These are phyloP conservation scores for Drosophila kanekoi DNA, from an alignment of 2,888 invertebrate genomes.

Conservation along the genomic window DNA sequence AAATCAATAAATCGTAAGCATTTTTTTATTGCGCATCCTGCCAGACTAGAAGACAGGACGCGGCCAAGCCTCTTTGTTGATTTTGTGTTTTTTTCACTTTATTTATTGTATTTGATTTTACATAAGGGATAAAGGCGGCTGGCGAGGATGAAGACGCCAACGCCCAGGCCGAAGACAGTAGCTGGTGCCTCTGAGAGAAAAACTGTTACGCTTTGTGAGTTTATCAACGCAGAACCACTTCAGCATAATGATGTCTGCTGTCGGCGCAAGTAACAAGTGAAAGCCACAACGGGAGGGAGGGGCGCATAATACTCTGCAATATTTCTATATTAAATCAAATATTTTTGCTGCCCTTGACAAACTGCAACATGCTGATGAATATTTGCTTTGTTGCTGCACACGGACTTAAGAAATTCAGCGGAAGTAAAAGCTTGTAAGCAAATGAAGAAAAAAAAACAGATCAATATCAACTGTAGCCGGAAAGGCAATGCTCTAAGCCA, in stretches of 20 bases:
- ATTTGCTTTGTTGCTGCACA: conserved; percentile 21
- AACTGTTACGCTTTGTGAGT: conserved; percentile 68
- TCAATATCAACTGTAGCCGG: conserved; percentile 1
- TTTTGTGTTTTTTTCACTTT: conserved; percentile 40
- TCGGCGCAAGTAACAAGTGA: conserved; percentile 46
- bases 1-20: conserved; percentile 75
- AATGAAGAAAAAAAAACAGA: neutral
- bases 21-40: conserved; percentile 57
- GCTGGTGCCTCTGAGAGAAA: conserved; percentile 1
- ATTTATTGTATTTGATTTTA: conserved; percentile 69
- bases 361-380: conserved; percentile 29
- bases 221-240: conserved; percentile 73
- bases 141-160: conserved; percentile 26
- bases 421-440: conserved; percentile 11
- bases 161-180: conserved; percentile 14
- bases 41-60: conserved; percentile 39
- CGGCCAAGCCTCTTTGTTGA: conserved; percentile 23
- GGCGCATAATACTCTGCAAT: conserved; percentile 41
- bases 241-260: conserved; percentile 75
- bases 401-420: conserved; percentile 2
- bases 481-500: neutral
- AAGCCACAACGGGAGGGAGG: conserved; percentile 1
- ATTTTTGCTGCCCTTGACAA: conserved; percentile 33
- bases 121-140: conserved; percentile 70
- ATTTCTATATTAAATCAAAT: conserved; percentile 57